These are phyloP conservation scores for Danionella dracula DNA, from an alignment of 2,797 vertebrate species.

Conservation along the genomic window DNA sequence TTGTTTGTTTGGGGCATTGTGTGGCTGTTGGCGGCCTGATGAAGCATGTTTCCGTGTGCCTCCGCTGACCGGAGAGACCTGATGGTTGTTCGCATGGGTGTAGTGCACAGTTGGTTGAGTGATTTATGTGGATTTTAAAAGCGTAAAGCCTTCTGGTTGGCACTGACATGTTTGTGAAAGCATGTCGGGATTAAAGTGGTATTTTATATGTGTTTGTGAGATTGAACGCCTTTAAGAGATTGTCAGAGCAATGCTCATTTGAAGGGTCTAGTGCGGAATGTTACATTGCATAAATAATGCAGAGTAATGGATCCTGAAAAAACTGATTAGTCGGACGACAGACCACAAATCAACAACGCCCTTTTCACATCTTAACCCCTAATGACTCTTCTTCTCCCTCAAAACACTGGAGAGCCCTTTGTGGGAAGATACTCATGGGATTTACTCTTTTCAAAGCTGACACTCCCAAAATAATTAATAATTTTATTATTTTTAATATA, in stretches of 20 bases:
- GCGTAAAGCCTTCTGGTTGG: too few species aligned
- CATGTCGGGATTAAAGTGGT: slow-evolving; percentile 11
- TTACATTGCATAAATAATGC: slow-evolving; percentile 74
- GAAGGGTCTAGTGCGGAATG: slow-evolving; percentile 54
- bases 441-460: background rate
- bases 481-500: too few species aligned
- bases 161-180: slow-evolving; percentile 8
- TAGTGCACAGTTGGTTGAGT: slow-evolving; percentile 5
- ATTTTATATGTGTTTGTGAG: slow-evolving; percentile 42
- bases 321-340: slow-evolving; percentile 57
- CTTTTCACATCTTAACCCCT: slow-evolving; percentile 32
- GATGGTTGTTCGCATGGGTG: slow-evolving; percentile 18
- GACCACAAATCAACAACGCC: slow-evolving; percentile 49
- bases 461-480: too few species aligned
- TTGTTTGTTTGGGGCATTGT: background rate
- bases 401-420: background rate
- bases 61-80: slow-evolving; percentile 22
- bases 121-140: background rate
- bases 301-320: slow-evolving; percentile 66
- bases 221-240: slow-evolving; percentile 46
- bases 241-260: slow-evolving; percentile 52
- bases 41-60: slow-evolving; percentile 13
- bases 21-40: background rate
- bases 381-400: slow-evolving; percentile 1
- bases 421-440: background rate